These are phyloP conservation scores for Channa striata DNA, from an alignment of 2,797 vertebrate genomes.

Conservation along the genomic window DNA sequence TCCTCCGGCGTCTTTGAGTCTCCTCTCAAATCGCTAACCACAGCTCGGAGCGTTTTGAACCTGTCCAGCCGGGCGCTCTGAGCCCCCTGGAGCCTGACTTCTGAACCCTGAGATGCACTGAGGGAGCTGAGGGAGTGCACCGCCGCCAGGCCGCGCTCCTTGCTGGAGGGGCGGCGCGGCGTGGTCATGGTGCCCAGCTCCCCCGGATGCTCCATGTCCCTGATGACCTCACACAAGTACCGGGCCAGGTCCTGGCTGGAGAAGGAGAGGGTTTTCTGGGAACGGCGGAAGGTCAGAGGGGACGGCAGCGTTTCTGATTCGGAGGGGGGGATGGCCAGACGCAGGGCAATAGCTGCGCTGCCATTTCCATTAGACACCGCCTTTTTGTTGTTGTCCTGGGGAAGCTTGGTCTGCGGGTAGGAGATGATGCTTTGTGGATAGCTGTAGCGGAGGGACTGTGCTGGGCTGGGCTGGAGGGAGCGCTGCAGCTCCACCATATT, in stretches of 20 bases:
- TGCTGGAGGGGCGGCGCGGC: conserved; percentile 77
- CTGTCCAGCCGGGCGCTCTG: conserved; percentile 85
- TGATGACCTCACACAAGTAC: conserved; percentile 86
- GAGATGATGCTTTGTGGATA: conserved; percentile 75
- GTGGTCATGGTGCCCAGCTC: conserved; percentile 80
- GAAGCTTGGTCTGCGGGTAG: conserved; percentile 78
- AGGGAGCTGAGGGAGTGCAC: conserved; percentile 88
- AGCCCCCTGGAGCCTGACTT: conserved; percentile 67
- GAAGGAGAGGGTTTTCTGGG: conserved; percentile 80
- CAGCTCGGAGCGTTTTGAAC: conserved; percentile 84
- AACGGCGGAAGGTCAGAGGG: conserved; percentile 76
- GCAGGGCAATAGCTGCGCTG: conserved; percentile 76
- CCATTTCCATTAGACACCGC: conserved; percentile 56
- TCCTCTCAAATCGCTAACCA: conserved; percentile 81
- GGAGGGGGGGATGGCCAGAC: conserved; percentile 75
- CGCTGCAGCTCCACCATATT: conserved; percentile 93
- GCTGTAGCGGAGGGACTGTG: conserved; percentile 82
- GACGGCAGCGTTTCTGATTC: conserved; percentile 73
- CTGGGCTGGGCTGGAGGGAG: conserved; percentile 87
- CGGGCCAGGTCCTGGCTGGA: conserved; percentile 83
- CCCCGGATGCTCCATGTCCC: conserved; percentile 80
- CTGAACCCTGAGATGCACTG: conserved; percentile 74
- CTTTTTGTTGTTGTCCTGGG: conserved; percentile 69
- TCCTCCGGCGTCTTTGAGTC: conserved; percentile 63
- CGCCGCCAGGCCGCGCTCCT: conserved; percentile 82